These are phyloP conservation scores for Galagoides demidoff DNA, from an alignment of 2,797 vertebrate genomes.

Conservation along the genomic window DNA sequence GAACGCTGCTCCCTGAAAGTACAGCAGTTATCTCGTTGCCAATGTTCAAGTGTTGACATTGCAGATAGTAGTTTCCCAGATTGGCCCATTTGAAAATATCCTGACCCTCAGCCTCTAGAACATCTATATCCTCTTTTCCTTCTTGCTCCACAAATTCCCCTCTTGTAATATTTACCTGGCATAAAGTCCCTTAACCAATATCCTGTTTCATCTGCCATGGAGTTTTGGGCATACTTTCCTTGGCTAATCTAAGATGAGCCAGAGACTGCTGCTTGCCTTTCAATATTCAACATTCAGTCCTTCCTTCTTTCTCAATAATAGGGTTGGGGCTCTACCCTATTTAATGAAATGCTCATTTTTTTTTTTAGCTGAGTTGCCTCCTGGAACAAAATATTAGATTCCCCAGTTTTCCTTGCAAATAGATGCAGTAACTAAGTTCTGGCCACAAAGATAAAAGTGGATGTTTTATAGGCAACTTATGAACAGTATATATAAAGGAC, in stretches of 20 bases:
- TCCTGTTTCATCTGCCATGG: not conserved
- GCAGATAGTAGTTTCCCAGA: not conserved
- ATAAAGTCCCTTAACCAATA: not conserved
- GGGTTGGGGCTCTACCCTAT: not conserved
- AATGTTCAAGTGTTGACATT: not conserved
- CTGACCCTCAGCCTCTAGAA: not conserved
- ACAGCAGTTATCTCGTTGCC: not conserved
- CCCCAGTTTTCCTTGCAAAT: not conserved
- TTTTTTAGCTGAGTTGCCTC: not conserved
- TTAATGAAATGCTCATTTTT: not conserved
- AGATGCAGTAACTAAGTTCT: not conserved
- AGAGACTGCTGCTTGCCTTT: not conserved
- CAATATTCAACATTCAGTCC: not conserved
- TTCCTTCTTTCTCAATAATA: not conserved
- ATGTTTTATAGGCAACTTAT: not conserved
- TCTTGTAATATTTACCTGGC: not conserved
- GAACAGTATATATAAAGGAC: not conserved
- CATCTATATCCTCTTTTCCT: not conserved
- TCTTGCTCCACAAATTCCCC: not conserved
- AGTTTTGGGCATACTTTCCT: not conserved
- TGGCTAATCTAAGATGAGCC: not conserved
- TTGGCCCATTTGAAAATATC: not conserved
- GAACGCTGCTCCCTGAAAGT: not conserved
- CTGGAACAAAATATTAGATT: not conserved
- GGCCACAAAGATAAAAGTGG: not conserved